phyloP scores from a whole-genome alignment of 2,888 invertebrate species.

The Pediacus dermestoides region DNA sequence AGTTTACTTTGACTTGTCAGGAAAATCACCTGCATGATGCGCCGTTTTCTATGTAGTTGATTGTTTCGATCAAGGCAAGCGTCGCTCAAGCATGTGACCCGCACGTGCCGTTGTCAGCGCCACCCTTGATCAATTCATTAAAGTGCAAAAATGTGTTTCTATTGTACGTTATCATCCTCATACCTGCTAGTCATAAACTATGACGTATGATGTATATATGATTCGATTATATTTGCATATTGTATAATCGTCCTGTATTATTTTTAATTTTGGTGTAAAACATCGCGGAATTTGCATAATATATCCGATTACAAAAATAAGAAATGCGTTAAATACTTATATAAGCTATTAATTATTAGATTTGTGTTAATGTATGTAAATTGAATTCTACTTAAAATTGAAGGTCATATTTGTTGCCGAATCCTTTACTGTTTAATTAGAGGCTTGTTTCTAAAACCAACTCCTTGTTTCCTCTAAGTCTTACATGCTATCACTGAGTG shows the following conservation, averaged over 20 bases:
- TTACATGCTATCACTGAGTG: too few relatives aligned
- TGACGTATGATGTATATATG: too few relatives aligned
- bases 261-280: too few relatives aligned
- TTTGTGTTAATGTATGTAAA: constrained; percentile 37
- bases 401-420: constrained; percentile 39
- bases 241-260: too few relatives aligned
- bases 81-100: constrained; percentile 2
- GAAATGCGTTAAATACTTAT: constrained; percentile 37
- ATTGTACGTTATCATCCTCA: too few relatives aligned
- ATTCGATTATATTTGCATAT: too few relatives aligned
- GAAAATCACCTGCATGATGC: constrained; percentile 2
- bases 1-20: background rate
- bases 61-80: constrained; percentile 3
- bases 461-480: too few relatives aligned
- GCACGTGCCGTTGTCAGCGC: constrained; percentile 1
- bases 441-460: constrained; percentile 34
- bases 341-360: constrained; percentile 41
- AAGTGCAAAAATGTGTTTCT: constrained; percentile 3
- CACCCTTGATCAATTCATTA: constrained; percentile 4
- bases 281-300: too few relatives aligned
- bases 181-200: constrained; percentile 4
- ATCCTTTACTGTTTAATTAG: constrained; percentile 40
- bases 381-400: constrained; percentile 39
- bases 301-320: too few relatives aligned
- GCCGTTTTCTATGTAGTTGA: background rate